These are phyloP conservation scores for Oscheius sp. DNA, from an alignment of 2,888 invertebrate species.

Conservation along the genomic window DNA sequence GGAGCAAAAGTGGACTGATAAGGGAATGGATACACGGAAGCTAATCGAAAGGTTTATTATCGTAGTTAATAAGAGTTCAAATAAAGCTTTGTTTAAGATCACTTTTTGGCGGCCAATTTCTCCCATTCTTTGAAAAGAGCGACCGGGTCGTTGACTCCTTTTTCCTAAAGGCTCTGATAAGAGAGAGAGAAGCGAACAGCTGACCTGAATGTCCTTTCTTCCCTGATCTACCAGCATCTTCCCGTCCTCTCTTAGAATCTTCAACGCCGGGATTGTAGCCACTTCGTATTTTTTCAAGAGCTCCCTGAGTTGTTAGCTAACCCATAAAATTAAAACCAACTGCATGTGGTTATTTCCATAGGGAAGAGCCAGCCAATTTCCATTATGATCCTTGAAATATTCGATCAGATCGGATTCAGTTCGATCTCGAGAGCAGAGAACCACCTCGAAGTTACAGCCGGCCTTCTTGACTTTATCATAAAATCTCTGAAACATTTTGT, in stretches of 20 bases:
- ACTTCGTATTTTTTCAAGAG: conserved; percentile 56
- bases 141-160: conserved; percentile 43
- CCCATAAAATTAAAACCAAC: conserved; percentile 34
- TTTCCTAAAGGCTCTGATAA: conserved; percentile 44
- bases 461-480: conserved; percentile 59
- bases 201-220: conserved; percentile 72
- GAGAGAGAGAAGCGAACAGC: background rate
- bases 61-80: background rate
- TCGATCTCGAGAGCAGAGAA: conserved; percentile 67
- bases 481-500: conserved; percentile 49
- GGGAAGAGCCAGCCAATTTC: conserved; percentile 61
- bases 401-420: conserved; percentile 62
- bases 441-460: conserved; percentile 65
- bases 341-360: conserved; percentile 62
- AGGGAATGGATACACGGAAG: too few species aligned
- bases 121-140: conserved; percentile 53
- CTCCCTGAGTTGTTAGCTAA: conserved; percentile 22
- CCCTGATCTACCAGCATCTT: conserved; percentile 72
- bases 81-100: background rate
- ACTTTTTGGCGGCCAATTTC: conserved; percentile 29
- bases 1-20: too few species aligned
- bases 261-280: conserved; percentile 72
- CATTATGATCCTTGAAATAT: conserved; percentile 67
- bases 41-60: background rate
- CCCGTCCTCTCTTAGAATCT: conserved; percentile 72